Conservation (phyloP, 2,113 vertebrate genomes). For the Malurus cyaneus region DNA sequence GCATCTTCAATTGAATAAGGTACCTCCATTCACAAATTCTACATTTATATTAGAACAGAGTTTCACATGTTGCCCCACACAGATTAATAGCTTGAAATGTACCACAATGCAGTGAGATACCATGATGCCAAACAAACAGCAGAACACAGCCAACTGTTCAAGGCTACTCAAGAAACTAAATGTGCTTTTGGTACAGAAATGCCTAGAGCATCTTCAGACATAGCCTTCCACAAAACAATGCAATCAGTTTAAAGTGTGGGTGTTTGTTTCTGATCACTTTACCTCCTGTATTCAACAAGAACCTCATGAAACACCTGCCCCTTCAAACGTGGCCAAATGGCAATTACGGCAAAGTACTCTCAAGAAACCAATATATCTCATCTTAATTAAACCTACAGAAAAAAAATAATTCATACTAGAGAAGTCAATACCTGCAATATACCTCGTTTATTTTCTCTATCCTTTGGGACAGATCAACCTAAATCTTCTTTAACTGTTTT, state of each 20-base stretch:
- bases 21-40: background rate
- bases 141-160: background rate
- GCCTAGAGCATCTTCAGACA: background rate
- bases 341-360: background rate
- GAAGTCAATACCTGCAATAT: background rate
- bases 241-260: background rate
- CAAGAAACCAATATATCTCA: background rate
- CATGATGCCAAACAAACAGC: background rate
- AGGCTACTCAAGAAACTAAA: background rate
- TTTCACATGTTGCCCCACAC: background rate
- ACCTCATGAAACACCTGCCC: background rate
- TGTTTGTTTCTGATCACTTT: background rate
- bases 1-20: background rate
- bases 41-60: background rate
- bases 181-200: background rate
- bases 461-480: background rate
- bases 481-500: background rate
- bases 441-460: background rate
- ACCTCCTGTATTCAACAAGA: background rate
- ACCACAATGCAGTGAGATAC: background rate
- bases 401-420: background rate
- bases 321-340: background rate
- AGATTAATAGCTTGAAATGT: background rate
- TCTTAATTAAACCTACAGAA: background rate
- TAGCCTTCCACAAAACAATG: background rate